phyloP scores from a whole-genome alignment of 2,888 invertebrate species.

The Ornithoptera priamus region DNA sequence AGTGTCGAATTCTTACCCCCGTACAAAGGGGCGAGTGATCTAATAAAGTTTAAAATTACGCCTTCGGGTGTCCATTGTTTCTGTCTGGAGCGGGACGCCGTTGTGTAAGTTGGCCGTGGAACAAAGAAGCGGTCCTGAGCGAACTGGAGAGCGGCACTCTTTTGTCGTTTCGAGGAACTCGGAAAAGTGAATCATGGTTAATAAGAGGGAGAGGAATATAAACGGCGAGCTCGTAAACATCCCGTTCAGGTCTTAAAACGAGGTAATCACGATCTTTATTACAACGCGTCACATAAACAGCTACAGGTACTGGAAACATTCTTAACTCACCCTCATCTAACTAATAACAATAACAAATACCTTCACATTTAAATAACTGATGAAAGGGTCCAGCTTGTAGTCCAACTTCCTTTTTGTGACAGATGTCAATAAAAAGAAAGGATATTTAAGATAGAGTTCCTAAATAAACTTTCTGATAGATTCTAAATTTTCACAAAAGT shows the following conservation, averaged over 20 bases:
- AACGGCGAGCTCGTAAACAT: conserved; percentile 11
- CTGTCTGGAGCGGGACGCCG: conserved; percentile 33
- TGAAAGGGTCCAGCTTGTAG: too few relatives aligned
- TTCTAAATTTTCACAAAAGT: too few relatives aligned
- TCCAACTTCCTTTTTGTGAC: too few relatives aligned
- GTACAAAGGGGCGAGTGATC: conserved; percentile 36
- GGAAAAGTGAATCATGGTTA: conserved; percentile 30
- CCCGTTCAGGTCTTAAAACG: conserved; percentile 2
- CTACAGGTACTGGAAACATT: too few relatives aligned
- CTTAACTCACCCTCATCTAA: too few relatives aligned
- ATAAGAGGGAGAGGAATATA: conserved; percentile 1
- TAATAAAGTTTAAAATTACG: conserved; percentile 40
- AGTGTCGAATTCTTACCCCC: conserved; percentile 11
- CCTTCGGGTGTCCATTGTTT: conserved; percentile 36
- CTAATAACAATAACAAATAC: too few relatives aligned
- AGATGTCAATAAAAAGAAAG: too few relatives aligned
- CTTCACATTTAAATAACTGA: too few relatives aligned
- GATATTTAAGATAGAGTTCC: too few relatives aligned
- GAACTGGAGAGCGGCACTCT: conserved; percentile 50
- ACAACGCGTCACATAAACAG: too few relatives aligned
- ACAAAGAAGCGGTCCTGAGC: conserved; percentile 32
- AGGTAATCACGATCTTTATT: neutral
- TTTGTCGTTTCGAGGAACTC: conserved; percentile 49
- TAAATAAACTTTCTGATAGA: too few relatives aligned
- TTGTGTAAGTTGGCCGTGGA: conserved; percentile 34